Evolutionary conservation across 2,888 invertebrate species (phyloP), one percentile per base, ranked within the genome.

Genomic region (Parasteatoda lunata): DNA sequence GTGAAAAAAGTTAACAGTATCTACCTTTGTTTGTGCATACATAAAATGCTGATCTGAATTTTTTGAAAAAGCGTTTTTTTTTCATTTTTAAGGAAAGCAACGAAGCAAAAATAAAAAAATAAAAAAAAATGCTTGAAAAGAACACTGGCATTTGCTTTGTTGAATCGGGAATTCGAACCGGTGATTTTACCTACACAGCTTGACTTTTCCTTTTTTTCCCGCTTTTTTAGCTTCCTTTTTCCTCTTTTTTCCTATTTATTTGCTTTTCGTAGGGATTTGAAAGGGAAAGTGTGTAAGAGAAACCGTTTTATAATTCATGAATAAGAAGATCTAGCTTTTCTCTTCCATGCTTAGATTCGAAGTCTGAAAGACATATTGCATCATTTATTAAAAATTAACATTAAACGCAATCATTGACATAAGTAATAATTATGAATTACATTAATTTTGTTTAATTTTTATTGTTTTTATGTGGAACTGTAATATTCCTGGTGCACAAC

Each of bases 61-160:
- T 59, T n/a, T 59, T 59, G n/a, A n/a, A 59, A 59, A 7, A 9
- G 59, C 4, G 9, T 59, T n/a, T 59, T 59, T 59, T 13, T 59
- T 59, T 59, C 11, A 59, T 59, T n/a, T 59, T 59, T 59, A 9
- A 9, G 2, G 48, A 66, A 66, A 7, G 80, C 80, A 73, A 52
- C 72, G 72, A 65, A 80, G 80, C 72, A 80, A 65, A 80, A 73
- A 9, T 51, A 51, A 65, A 5, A 69, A 45, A 52, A 52, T 51
- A 54, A 52, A 51, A 54, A 47, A 54, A 71, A 59, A 0, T 8
- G 59, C 11, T 59, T 59, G n/a, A 59, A 59, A 59, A 59, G 59
- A 59, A 59, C 9, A 9, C 59, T n/a, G 15, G 59, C 64, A 45
- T 76, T 76, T 76, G 76, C 76, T 76, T 76, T 76, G 64, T 76